Percentiles rank a stretch among this genome's conserved stretches.
These are phyloP conservation scores for Procambarus virginalis DNA, from an alignment of 1,140 invertebrate species.

Conservation along the genomic window DNA sequence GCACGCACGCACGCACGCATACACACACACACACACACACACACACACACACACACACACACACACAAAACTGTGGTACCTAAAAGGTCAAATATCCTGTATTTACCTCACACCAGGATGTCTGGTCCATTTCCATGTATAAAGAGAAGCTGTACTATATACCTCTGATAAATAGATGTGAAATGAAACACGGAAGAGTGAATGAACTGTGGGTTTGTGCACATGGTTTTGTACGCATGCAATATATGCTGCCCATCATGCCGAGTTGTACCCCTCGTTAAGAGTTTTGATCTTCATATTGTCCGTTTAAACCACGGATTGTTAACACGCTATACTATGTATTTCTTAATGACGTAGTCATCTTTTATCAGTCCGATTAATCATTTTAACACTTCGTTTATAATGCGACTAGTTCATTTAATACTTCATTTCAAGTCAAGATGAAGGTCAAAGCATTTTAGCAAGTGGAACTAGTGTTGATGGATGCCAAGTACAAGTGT, in stretches of 20 bases:
- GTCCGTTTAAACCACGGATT: background rate
- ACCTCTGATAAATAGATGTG: background rate
- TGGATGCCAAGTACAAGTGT: conserved; percentile 1
- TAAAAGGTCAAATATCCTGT: background rate
- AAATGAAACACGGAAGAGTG: background rate
- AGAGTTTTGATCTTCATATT: background rate
- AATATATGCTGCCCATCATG: background rate
- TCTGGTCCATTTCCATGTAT: background rate
- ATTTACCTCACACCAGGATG: background rate
- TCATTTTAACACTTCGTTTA: too few species aligned
- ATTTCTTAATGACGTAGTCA: too few species aligned
- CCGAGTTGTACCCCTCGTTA: background rate
- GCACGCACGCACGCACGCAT: too few species aligned
- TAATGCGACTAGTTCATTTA: background rate
- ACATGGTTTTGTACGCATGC: background rate
- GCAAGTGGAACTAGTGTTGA: background rate
- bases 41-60: too few species aligned
- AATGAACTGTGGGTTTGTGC: background rate
- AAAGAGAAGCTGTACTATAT: background rate
- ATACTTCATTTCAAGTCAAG: background rate
- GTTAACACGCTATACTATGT: too few species aligned
- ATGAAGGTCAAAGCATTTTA: background rate
- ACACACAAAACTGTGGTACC: background rate
- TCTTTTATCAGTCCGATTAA: background rate
- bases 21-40: too few species aligned